Conservation (phyloP, 2,797 vertebrate genomes). For the Phylloscopus collybita region DNA sequence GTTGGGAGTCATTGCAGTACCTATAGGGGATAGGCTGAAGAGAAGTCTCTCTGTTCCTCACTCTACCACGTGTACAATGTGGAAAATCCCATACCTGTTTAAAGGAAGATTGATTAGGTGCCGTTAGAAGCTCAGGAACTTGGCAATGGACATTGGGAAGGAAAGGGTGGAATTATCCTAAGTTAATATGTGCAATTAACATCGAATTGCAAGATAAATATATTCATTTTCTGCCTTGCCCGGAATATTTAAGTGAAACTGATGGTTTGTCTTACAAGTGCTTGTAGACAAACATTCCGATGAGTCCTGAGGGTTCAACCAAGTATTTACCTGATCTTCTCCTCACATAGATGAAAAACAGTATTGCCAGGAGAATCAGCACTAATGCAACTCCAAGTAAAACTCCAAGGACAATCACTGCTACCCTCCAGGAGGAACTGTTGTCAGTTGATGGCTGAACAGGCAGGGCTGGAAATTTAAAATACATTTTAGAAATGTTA, state of each 20-base stretch:
- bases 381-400: slow-evolving; percentile 48
- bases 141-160: neutral
- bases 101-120: neutral
- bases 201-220: neutral
- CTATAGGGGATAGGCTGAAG: neutral
- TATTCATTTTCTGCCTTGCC: neutral
- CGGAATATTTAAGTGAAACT: neutral
- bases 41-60: neutral
- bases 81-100: neutral
- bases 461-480: slow-evolving; percentile 36
- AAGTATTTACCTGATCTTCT: slow-evolving; percentile 19
- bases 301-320: slow-evolving; percentile 11
- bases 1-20: neutral
- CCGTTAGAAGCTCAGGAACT: neutral
- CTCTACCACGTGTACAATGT: neutral
- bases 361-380: neutral
- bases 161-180: neutral
- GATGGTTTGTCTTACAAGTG: neutral
- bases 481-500: slow-evolving; percentile 32
- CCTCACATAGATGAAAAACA: neutral
- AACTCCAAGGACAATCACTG: slow-evolving; percentile 70
- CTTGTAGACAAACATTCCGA: slow-evolving; percentile 20
- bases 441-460: neutral
- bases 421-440: slow-evolving; percentile 35
- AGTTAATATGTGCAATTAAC: neutral